Conservation (phyloP, 2,888 invertebrate species). For the Cerceris rybyensis region DNA sequence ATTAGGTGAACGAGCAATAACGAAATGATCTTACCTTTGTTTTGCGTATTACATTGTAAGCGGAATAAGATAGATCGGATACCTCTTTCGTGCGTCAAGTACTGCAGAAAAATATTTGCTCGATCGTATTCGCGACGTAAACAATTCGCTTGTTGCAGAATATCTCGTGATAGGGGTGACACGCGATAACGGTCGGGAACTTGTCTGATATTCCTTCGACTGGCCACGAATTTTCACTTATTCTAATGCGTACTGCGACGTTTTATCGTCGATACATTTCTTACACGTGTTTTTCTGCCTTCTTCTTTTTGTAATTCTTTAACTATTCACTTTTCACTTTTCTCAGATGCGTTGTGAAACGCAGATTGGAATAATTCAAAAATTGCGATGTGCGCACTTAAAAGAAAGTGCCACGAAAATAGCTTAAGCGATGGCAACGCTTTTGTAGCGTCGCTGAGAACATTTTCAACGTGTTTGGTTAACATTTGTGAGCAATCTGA, state of each 20-base stretch:
- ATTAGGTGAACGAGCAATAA: slow-evolving; percentile 39
- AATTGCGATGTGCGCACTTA: slow-evolving; percentile 21
- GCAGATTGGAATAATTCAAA: slow-evolving; percentile 8
- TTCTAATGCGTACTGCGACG: not conserved
- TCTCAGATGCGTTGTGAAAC: slow-evolving; percentile 27
- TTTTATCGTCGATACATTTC: slow-evolving; percentile 5
- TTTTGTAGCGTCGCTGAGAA: not conserved
- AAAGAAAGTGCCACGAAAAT: not conserved
- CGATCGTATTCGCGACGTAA: slow-evolving; percentile 11
- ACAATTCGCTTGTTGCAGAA: not conserved
- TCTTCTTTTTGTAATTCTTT: no score
- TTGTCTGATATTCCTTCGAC: not conserved
- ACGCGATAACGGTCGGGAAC: not conserved
- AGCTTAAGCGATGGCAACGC: not conserved
- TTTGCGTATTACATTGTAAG: slow-evolving; percentile 31
- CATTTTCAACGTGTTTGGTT: not conserved
- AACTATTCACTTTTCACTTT: no score
- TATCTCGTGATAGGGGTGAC: not conserved
- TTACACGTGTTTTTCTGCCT: slow-evolving; percentile 3
- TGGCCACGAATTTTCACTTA: slow-evolving; percentile 3
- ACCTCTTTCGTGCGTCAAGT: slow-evolving; percentile 11
- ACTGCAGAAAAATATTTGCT: slow-evolving; percentile 25
- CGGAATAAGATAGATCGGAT: slow-evolving; percentile 9
- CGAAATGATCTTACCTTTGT: slow-evolving; percentile 30
- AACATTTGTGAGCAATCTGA: not conserved